Evolutionary conservation across 2,888 invertebrate species (phyloP), one percentile per base, ranked within the genome.

Genomic region (Ellobium chinense): DNA sequence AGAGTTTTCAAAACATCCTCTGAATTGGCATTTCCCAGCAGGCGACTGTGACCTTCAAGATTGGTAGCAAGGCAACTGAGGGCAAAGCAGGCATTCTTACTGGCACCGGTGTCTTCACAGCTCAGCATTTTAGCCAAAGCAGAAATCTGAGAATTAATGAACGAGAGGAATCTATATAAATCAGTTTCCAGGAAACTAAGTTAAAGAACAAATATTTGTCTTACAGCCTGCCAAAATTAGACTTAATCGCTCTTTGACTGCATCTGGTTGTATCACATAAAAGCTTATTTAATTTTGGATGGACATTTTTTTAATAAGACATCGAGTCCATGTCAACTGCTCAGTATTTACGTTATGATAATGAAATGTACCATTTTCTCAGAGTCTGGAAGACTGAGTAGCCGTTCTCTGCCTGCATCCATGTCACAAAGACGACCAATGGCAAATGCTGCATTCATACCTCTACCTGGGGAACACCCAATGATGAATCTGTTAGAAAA

Each of bases 381-480:
- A 29, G 90, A 89, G 63, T 92, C 92, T 37, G 85, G 83, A 31
- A 91, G 85, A 37, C 85, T 84, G 27, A 92, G 80, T 4, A 93
- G 84, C 36, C 88, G 82, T 60, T 86, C 87, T 63, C 91, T 86
- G 12, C 92, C 92, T 46, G 82, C 80, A 56, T 91, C 90, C 84
- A 89, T 88, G 84, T 92, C 92, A 87, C 91, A 92, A n/a, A 92
- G 87, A 37, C 92, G 87, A 18, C 92, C 93, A 74, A 93, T 90
- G n/a, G 93, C 92, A 89, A 93, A 93, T 5, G 93, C 93, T 63
- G 92, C 92, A 87, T 93, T 93, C 92, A 92, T 93, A 1, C 92
- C 92, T 29, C 92, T 87, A 62, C 92, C 92, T 92, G 79, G 37
- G n/a, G 68, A 62, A 79, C 12, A 72, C 1, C 5, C 34, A n/a